These are phyloP conservation scores for Cataglyphis albicans DNA, from an alignment of 2,888 invertebrate genomes.

Conservation along the genomic window DNA sequence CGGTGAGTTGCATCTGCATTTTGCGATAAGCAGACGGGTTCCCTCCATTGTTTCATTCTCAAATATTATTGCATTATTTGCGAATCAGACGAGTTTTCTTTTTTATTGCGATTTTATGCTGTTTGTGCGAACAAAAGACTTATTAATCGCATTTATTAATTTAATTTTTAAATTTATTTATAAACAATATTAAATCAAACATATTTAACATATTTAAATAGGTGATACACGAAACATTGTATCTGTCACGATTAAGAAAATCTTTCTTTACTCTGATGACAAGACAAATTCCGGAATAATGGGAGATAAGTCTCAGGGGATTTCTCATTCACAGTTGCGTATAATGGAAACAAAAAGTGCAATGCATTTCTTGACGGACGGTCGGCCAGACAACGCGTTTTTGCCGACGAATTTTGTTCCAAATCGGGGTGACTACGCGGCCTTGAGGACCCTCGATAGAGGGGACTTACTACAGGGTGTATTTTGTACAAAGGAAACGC, in stretches of 20 bases:
- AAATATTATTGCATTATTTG: conserved; percentile 38
- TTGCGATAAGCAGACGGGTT: conserved; percentile 45
- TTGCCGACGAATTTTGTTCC: conserved; percentile 43
- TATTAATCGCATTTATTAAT: not conserved
- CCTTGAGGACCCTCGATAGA: conserved; percentile 48
- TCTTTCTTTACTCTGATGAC: conserved; percentile 10
- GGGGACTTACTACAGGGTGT: conserved; percentile 15
- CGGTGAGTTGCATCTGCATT: conserved; percentile 35
- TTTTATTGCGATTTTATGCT: not conserved
- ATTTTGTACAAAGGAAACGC: conserved; percentile 30
- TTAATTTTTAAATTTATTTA: not conserved
- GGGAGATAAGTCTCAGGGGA: not conserved
- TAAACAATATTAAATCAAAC: not conserved
- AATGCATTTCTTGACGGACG: conserved; percentile 27
- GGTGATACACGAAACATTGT: not conserved
- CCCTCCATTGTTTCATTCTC: conserved; percentile 43
- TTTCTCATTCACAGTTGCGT: conserved; percentile 1
- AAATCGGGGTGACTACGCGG: conserved; percentile 36
- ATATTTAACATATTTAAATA: not conserved
- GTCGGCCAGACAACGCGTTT: conserved; percentile 13
- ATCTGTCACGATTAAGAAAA: not conserved
- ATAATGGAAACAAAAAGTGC: conserved; percentile 47
- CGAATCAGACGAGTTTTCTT: conserved; percentile 22
- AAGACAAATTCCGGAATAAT: conserved; percentile 5
- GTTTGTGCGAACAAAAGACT: not conserved